These are phyloP conservation scores for Pharmacophagus antenor DNA, from an alignment of 2,888 invertebrate genomes.

Conservation along the genomic window DNA sequence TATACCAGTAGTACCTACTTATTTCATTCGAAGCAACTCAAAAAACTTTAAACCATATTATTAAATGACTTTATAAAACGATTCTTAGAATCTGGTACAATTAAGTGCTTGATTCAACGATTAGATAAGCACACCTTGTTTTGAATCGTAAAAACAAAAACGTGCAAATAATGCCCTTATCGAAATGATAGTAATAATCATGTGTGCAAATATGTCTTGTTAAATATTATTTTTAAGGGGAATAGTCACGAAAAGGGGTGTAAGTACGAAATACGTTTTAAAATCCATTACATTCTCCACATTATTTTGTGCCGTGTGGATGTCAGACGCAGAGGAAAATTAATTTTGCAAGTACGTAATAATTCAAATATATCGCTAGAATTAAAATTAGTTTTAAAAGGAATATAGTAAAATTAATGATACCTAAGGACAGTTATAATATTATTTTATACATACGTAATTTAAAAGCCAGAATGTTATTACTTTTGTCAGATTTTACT, in stretches of 20 bases:
- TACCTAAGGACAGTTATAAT: too few species aligned
- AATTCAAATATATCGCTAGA: not conserved
- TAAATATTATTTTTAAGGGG: not conserved
- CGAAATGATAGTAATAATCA: not conserved
- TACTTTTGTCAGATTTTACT: too few species aligned
- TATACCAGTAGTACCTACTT: not conserved
- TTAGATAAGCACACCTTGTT: not conserved
- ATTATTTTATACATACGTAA: too few species aligned
- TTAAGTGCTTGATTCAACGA: not conserved
- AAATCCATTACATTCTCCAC: not conserved
- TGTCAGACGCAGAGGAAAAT: not conserved
- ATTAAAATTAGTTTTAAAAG: too few species aligned
- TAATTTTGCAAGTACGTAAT: not conserved
- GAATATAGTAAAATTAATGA: too few species aligned
- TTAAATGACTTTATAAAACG: not conserved
- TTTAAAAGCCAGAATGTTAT: too few species aligned
- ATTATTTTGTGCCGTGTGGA: not conserved
- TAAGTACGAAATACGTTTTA: not conserved
- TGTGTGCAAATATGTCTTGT: not conserved
- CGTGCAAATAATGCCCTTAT: not conserved
- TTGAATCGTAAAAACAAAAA: not conserved
- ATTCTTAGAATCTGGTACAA: not conserved
- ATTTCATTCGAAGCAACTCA: not conserved
- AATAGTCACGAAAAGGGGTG: not conserved
- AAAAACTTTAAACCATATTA: not conserved